phyloP scores from a whole-genome alignment of 1,140 invertebrate genomes.

The Cydia strobilella region DNA sequence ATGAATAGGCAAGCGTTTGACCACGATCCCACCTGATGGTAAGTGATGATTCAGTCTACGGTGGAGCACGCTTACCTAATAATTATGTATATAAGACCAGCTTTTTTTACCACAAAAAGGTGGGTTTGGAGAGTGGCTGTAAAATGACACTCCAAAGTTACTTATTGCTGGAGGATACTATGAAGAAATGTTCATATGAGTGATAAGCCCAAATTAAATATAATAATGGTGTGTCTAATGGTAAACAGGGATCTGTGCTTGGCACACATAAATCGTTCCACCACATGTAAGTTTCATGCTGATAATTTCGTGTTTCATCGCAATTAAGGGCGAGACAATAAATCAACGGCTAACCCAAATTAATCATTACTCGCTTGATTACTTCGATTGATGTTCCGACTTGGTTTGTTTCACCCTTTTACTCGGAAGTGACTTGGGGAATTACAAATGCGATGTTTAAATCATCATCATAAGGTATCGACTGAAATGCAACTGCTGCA shows the following conservation, averaged over 20 bases:
- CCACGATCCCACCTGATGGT: too few species aligned
- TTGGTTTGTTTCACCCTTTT: constrained; percentile 30
- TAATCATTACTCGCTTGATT: constrained; percentile 32
- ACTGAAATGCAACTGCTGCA: too few species aligned
- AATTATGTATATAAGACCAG: too few species aligned
- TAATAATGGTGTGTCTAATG: background rate
- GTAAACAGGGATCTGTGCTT: background rate
- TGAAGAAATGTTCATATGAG: too few species aligned
- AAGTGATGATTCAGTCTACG: too few species aligned
- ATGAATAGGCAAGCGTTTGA: too few species aligned
- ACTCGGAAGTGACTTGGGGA: background rate
- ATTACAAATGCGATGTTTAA: background rate
- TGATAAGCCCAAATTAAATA: too few species aligned
- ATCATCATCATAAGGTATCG: background rate
- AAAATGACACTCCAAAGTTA: too few species aligned
- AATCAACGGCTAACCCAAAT: constrained; percentile 28
- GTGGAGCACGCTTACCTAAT: too few species aligned
- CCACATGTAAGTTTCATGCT: constrained; percentile 28
- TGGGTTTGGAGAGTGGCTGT: too few species aligned
- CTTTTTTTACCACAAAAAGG: too few species aligned
- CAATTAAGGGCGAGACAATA: constrained; percentile 26
- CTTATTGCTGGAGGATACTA: too few species aligned
- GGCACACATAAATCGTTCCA: constrained; percentile 25
- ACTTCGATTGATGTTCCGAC: constrained; percentile 30
- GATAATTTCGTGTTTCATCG: constrained; percentile 32